These are phyloP conservation scores for Calyptommatus sinebrachiatus DNA, from an alignment of 2,113 vertebrate species.

Conservation along the genomic window DNA sequence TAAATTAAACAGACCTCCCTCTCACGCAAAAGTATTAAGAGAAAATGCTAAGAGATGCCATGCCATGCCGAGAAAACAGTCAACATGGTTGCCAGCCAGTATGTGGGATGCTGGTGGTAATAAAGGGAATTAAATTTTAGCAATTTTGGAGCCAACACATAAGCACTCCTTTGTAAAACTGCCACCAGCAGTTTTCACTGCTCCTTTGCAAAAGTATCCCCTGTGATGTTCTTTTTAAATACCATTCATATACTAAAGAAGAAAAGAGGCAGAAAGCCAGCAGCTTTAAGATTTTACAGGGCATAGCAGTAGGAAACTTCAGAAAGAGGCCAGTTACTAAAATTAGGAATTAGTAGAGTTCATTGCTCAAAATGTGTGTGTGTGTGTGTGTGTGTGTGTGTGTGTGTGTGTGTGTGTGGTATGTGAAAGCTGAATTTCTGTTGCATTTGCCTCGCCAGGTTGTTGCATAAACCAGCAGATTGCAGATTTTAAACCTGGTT, in stretches of 20 bases:
- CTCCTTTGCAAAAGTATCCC: neutral
- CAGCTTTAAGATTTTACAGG: neutral
- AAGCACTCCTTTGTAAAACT: neutral
- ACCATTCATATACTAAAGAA: neutral
- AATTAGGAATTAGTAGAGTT: constrained; percentile 15
- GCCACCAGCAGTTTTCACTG: accelerated
- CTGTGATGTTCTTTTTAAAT: neutral
- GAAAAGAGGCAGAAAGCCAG: neutral
- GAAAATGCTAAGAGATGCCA: neutral
- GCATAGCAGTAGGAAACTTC: neutral
- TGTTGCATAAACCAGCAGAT: no score
- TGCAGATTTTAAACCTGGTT: no score
- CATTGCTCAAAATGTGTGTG: neutral
- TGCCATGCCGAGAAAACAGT: neutral
- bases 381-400: no score
- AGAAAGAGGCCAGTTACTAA: constrained; percentile 3
- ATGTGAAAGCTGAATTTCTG: no score
- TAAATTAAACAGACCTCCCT: neutral
- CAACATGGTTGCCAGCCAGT: neutral
- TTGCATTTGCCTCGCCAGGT: no score
- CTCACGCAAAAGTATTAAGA: neutral
- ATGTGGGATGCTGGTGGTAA: no score
- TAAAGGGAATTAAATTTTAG: constrained; percentile 4
- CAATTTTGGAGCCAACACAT: neutral
- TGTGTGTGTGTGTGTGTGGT: no score